Base-by-base conservation (phyloP, 37 sponge, comb jelly and placozoan species). In the Cladorhizidae sp. region DNA sequence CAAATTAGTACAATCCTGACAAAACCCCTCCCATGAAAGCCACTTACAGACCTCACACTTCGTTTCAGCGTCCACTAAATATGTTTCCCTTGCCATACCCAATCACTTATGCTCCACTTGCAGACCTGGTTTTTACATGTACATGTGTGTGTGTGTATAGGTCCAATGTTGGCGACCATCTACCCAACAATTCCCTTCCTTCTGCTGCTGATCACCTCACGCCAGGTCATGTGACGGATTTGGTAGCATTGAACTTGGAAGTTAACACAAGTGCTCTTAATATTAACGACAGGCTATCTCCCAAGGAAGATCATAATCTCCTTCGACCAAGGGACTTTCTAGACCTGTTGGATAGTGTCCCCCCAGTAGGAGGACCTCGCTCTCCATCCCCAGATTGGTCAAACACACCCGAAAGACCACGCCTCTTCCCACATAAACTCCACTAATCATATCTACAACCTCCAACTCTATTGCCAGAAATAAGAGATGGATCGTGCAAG, bases 361-460 rank as follows among this genome's bases (percentile, higher is more conserved):
- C 26, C 3, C 51, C 18, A 25, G 3, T 26, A 23, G 25, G 3
- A 25, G 17, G 6, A 15, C 56, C 9, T 26, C 57, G 20, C 20
- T 28, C 37, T 17, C 57, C 74, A 74, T 9, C 17, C 12, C 5
- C 35, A 32, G 35, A 65, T 32, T 77, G 78, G 78, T 20, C 37
- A 23, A 45, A 45, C 39, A 69, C 77, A 29, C 77, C 77, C 11
- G 57, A 67, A 9, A 67, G 85, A 45, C 79, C 79, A 58, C 45
- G 39, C n/a, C 54, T 85, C 72, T 84, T 76, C 57, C 84, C 76
- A 21, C 56, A 45, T 6, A 84, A 76, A 54, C 76, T 84, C 12
- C 75, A 84, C 35, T 71, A 39, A 41, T 42, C 8, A 67, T 67
- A 3, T 5, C 3, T 67, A 32, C 26, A 17, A 67, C 3, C 68